phyloP scores from a whole-genome alignment of 1,140 invertebrate species.

The Cryptotermes secundus region DNA sequence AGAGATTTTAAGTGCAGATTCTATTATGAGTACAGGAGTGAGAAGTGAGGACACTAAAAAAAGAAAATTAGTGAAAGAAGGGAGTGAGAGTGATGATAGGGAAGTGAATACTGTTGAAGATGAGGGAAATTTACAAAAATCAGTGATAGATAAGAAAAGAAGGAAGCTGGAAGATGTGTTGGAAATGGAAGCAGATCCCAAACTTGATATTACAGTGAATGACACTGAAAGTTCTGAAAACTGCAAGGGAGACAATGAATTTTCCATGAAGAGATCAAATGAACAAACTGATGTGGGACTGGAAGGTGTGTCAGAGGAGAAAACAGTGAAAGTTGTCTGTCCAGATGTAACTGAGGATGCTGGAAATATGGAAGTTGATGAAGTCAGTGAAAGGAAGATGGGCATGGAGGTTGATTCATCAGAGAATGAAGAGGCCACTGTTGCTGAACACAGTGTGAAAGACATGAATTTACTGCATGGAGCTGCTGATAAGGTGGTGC shows the following conservation, averaged over 20 bases:
- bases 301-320: background rate
- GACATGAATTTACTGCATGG: background rate
- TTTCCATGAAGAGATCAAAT: background rate
- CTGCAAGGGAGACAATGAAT: background rate
- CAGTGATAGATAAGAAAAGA: background rate
- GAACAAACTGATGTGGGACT: background rate
- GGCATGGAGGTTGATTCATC: too few relatives aligned
- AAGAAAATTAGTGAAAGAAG: background rate
- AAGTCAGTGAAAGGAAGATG: background rate
- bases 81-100: background rate
- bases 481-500: background rate
- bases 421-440: background rate
- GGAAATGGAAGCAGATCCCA: background rate
- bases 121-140: background rate
- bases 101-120: background rate
- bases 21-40: background rate
- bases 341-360: background rate
- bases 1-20: too few relatives aligned
- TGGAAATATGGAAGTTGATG: background rate
- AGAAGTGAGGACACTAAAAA: background rate
- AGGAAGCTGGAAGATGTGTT: background rate
- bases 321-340: background rate
- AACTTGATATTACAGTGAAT: background rate
- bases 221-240: background rate
- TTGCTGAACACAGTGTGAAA: background rate